Conservation (phyloP, 2,888 invertebrate genomes). For the Catocala sponsa region DNA sequence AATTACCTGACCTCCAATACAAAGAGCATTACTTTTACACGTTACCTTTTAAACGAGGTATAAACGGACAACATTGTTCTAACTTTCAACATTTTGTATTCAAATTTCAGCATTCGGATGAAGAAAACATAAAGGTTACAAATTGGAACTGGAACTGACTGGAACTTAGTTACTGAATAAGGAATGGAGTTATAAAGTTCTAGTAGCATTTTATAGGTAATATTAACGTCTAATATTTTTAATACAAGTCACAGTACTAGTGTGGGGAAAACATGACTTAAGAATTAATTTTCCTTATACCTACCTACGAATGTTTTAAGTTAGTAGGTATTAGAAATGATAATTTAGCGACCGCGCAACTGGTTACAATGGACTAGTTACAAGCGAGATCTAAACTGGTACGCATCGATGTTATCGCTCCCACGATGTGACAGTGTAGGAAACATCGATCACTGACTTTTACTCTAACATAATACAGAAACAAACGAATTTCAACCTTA, state of each 20-base stretch:
- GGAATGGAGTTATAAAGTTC: not conserved
- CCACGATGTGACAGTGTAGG: slow-evolving; percentile 46
- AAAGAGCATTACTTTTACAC: slow-evolving; percentile 12
- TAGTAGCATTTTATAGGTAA: not conserved
- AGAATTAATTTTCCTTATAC: slow-evolving; percentile 28
- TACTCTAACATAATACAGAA: slow-evolving; percentile 30
- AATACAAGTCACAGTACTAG: slow-evolving; percentile 16
- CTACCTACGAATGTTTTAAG: not conserved
- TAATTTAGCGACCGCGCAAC: slow-evolving; percentile 43
- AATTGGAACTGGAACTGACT: slow-evolving; percentile 11
- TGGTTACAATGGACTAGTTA: slow-evolving; percentile 49
- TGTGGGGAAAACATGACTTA: slow-evolving; percentile 23
- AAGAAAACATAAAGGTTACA: slow-evolving; percentile 12
- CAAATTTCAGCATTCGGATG: slow-evolving; percentile 25
- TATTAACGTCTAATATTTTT: slow-evolving; percentile 9
- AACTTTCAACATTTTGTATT: slow-evolving; percentile 17
- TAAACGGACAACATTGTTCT: slow-evolving; percentile 4
- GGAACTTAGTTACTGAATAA: slow-evolving; percentile 1
- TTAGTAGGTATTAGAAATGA: slow-evolving; percentile 27
- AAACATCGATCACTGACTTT: slow-evolving; percentile 58
- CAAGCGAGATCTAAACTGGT: slow-evolving; percentile 42
- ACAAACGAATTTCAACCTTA: slow-evolving; percentile 36
- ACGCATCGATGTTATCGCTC: slow-evolving; percentile 48
- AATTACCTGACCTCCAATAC: slow-evolving; percentile 25
- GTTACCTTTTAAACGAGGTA: slow-evolving; percentile 1